A percentile compares a stretch with the other conserved stretches of the same genome.
phyloP scores from a whole-genome alignment of 2,113 vertebrate species.

The Rhizomys pruinosus region DNA sequence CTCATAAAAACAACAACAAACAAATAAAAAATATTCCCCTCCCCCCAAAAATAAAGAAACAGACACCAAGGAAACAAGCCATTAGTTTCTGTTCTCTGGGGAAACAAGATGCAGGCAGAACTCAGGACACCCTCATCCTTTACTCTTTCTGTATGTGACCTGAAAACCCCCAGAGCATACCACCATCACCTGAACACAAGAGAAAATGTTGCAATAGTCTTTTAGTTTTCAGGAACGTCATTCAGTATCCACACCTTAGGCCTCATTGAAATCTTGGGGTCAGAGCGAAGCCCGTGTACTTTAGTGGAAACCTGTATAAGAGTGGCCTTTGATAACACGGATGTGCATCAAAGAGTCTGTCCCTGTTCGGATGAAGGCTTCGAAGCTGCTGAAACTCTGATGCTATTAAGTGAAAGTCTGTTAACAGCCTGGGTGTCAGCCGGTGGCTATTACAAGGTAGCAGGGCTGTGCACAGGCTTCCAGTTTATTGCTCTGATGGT shows the following conservation, averaged over 20 bases:
- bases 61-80: background rate
- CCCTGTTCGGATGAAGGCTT: conserved; percentile 64
- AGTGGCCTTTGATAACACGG: conserved; percentile 55
- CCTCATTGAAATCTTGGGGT: conserved; percentile 40
- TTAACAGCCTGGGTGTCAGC: conserved; percentile 82
- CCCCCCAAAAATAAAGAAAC: background rate
- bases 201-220: background rate
- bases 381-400: conserved; percentile 46
- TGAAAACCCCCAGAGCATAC: background rate
- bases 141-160: background rate
- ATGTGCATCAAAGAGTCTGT: conserved; percentile 51
- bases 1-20: background rate
- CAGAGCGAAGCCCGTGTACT: conserved; percentile 19
- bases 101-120: background rate
- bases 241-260: conserved; percentile 36
- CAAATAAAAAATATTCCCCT: no score
- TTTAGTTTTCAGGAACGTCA: background rate
- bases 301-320: conserved; percentile 27
- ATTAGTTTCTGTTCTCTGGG: background rate
- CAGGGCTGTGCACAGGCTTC: conserved; percentile 81
- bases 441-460: conserved; percentile 84
- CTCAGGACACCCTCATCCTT: background rate
- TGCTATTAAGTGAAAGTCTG: conserved; percentile 67
- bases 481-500: conserved; percentile 86
- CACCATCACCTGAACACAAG: background rate